These are phyloP conservation scores for Cantharis rufa DNA, from an alignment of 2,888 invertebrate species.

Conservation along the genomic window DNA sequence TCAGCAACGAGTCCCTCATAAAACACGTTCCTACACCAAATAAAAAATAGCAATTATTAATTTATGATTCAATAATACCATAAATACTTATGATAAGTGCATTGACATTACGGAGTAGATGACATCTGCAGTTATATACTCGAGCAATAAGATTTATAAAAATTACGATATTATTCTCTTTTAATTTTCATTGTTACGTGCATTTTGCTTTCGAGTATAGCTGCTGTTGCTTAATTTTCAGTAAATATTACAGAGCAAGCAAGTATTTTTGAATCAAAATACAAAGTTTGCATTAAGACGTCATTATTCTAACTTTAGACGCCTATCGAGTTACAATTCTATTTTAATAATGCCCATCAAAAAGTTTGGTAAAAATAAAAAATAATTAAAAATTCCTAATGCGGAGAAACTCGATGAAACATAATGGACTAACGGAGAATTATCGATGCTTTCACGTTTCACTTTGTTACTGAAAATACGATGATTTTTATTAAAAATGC, in stretches of 20 bases:
- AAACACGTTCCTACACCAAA: constrained; percentile 27
- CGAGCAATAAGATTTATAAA: constrained; percentile 3
- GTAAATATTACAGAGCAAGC: background rate
- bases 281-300: background rate
- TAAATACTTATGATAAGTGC: constrained; percentile 37
- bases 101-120: constrained; percentile 39
- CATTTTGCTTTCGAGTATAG: background rate
- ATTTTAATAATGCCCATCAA: background rate
- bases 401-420: background rate
- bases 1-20: constrained; percentile 29
- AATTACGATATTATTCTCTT: background rate
- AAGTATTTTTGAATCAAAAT: background rate
- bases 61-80: constrained; percentile 28
- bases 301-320: constrained; percentile 2
- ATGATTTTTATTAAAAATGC: background rate
- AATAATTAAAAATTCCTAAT: background rate
- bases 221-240: background rate
- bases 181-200: background rate
- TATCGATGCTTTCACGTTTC: background rate
- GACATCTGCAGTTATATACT: constrained; percentile 37
- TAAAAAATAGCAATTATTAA: constrained; percentile 29
- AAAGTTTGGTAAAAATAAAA: background rate
- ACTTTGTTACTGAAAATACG: background rate
- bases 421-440: background rate
- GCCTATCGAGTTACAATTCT: background rate